Evolutionary conservation across 2,113 vertebrate species (phyloP).

Genomic region (Silurus asotus): DNA sequence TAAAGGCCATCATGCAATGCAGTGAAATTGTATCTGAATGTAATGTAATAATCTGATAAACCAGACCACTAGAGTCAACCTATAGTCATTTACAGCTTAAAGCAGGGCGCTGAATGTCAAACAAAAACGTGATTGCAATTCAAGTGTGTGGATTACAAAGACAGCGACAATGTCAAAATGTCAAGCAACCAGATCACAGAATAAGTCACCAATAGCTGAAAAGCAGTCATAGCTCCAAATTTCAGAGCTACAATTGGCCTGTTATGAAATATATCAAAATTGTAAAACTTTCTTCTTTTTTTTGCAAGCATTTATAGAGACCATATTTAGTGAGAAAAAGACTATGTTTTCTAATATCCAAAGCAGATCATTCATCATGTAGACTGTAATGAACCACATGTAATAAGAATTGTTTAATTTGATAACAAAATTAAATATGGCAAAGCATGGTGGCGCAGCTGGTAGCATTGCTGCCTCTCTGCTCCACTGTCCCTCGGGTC

Average conservation of each 20-base stretch:
- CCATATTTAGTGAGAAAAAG: neutral
- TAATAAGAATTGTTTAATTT: neutral
- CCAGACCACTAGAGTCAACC: slow-evolving; percentile 29
- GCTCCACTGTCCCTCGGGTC: neutral
- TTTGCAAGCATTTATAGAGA: neutral
- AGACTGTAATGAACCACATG: neutral
- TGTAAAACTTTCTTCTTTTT: neutral
- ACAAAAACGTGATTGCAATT: slow-evolving; percentile 23
- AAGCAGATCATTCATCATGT: neutral
- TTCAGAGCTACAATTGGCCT: neutral
- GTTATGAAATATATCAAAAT: neutral
- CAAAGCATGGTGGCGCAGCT: neutral
- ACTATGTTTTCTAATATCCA: neutral
- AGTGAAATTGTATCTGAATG: slow-evolving; percentile 29
- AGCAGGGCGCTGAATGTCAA: slow-evolving; percentile 16
- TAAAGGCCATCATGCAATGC: slow-evolving; percentile 9
- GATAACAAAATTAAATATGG: neutral
- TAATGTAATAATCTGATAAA: slow-evolving; percentile 40
- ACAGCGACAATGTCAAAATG: slow-evolving; percentile 16
- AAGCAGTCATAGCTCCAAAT: neutral
- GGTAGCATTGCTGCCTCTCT: neutral
- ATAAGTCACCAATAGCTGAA: slow-evolving; percentile 9
- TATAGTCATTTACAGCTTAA: slow-evolving; percentile 27
- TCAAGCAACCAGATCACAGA: neutral
- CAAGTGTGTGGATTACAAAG: slow-evolving; percentile 1